phyloP scores from a whole-genome alignment of 1,140 invertebrate genomes.

The Calliopsis andreniformis region DNA sequence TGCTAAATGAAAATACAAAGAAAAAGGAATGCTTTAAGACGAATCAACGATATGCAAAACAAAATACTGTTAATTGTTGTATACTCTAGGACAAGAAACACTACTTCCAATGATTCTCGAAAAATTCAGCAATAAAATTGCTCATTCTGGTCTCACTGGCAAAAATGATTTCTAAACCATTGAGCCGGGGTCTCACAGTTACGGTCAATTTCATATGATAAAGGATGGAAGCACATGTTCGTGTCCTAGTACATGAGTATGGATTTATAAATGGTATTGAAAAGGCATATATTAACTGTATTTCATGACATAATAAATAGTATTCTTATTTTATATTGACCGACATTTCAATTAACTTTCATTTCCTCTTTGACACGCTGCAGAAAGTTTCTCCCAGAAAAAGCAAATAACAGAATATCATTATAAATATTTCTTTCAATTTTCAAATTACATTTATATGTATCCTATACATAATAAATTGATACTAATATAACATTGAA shows the following conservation, averaged over 20 bases:
- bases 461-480: conserved; percentile 17
- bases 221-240: conserved; percentile 40
- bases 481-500: conserved; percentile 2
- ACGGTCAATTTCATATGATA: not conserved
- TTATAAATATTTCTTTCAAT: not conserved
- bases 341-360: conserved; percentile 55
- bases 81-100: conserved; percentile 49
- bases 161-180: not conserved
- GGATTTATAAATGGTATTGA: conserved; percentile 52
- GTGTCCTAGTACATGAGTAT: conserved; percentile 50
- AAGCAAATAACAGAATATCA: conserved; percentile 47
- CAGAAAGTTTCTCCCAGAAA: conserved; percentile 28
- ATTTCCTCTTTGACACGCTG: conserved; percentile 19
- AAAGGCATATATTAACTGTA: conserved; percentile 63
- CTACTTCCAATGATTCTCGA: conserved; percentile 17
- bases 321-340: conserved; percentile 68
- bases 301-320: conserved; percentile 67
- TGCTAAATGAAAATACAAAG: not conserved
- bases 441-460: conserved; percentile 33
- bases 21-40: conserved; percentile 8
- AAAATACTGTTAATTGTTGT: conserved; percentile 22
- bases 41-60: not conserved
- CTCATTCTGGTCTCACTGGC: conserved; percentile 31
- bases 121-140: conserved; percentile 55
- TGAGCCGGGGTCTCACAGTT: not conserved